Evolutionary conservation across 2,113 vertebrate genomes (phyloP), one percentile per base, ranked within the genome.

Genomic region (Galbula dea): DNA sequence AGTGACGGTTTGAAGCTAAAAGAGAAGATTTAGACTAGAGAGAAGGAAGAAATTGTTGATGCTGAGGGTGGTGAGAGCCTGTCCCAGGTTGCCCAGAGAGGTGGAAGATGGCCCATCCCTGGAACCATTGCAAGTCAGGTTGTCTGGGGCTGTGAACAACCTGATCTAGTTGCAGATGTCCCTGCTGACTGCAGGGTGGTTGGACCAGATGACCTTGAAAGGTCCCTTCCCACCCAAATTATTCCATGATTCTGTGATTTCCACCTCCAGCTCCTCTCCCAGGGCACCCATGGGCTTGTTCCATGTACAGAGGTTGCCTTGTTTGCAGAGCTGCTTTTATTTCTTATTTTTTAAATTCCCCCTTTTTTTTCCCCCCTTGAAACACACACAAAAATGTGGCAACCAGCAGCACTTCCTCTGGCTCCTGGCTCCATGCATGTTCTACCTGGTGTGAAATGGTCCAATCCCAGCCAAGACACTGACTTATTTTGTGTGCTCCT

Each of bases 391-490:
- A n/a, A 81, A 88, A 48, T 48, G 83, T 58, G 83, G 48, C 83
- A 54, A 72, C 30, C 79, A 58, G 83, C 87, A 88, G 63, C 17
- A 81, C 61, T 54, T 90, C 58, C 63, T 76, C 63, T 80, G 90
- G 86, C 83, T 29, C 88, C 81, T 81, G 79, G 66, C 87, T 93
- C 90, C 90, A 77, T 76, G 84, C 62, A 16, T 48, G 79, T 77
- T 95, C 81, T 88, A 72, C 93, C 90, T 85, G 36, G 43, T 90
- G 83, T 85, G 68, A 88, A 81, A 93, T 26, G 75, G 48, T 45
- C 37, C 80, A 30, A 34, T 37, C 54, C 41, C 79, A 58, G 83
- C 90, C 88, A 82, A 85, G 93, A 65, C 79, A 72, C 83, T 81
- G 29, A 63, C 79, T 90, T 76, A 67, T 63, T 95, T 88, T 68